Evolutionary conservation across 2,113 vertebrate genomes (phyloP), one percentile per base, ranked within the genome.

Genomic region (Hydrochoerus hydrochaeris): DNA sequence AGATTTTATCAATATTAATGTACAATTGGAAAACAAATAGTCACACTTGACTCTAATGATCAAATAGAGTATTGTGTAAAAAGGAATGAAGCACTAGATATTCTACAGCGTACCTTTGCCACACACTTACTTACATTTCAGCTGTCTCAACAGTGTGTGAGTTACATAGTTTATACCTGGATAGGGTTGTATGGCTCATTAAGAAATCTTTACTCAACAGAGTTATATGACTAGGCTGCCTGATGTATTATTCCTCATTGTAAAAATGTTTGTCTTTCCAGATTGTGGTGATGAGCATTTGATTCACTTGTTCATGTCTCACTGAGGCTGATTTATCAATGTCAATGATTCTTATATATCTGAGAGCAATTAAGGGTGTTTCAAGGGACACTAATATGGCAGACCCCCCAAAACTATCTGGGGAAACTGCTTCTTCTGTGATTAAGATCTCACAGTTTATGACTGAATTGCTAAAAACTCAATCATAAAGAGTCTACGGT

Each of bases 321-420:
- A 97, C 95, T 98, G 30, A 94, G 60, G 93, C 96, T 94, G 95
- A 95, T 97, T 89, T 97, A 84, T 98, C 98, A 97, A 4, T 78
- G 97, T 95, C 95, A 95, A 80, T 94, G 95, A 96, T 84, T 96
- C 93, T 98, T 97, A 97, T 88, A 92, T 90, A 95, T 95, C 78
- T 89, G 88, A 90, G 58, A 96, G 95, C 75, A 98, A 97, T 97
- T 98, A 96, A 98, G 97, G 96, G 96, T 97, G 94, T 85, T 97
- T 97, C 95, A 96, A 93, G 60, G 96, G 95, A 97, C 94, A 86
- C 95, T 97, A 97, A 97, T 89, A n/a, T 78, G 46, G 97, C 95
- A 92, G 95, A 38, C 85, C 95, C 98, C 96, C 77, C 95, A 95
- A 95, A 89, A 91, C 91, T 93, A 97, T 96, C 95, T 88, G 96